These are phyloP conservation scores for Acanthopagrus latus DNA, from an alignment of 2,797 vertebrate species.

Conservation along the genomic window DNA sequence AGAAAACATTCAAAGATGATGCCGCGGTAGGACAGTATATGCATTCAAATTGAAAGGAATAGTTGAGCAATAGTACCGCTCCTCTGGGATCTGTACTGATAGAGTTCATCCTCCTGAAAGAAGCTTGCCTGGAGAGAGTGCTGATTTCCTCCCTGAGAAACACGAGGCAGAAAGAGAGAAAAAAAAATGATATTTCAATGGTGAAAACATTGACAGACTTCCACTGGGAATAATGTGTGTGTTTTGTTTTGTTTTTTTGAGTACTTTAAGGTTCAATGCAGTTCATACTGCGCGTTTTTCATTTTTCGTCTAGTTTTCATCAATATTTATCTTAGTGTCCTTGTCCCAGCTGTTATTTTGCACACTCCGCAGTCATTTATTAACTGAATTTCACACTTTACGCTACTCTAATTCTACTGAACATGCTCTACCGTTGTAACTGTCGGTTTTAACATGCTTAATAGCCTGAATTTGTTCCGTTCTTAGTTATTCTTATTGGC, in stretches of 20 bases:
- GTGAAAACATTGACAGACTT: neutral
- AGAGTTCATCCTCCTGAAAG: slow-evolving; percentile 85
- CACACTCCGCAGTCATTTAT: slow-evolving; percentile 4
- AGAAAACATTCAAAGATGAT: slow-evolving; percentile 4
- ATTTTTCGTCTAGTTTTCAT: neutral
- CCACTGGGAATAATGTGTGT: neutral
- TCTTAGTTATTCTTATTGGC: neutral
- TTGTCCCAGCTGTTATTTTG: neutral
- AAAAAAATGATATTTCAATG: neutral
- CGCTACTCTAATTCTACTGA: slow-evolving; percentile 13
- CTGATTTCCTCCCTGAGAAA: slow-evolving; percentile 83
- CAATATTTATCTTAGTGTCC: neutral
- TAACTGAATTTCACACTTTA: slow-evolving; percentile 9
- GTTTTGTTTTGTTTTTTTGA: neutral
- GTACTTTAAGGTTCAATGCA: neutral
- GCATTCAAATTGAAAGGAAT: slow-evolving; percentile 14
- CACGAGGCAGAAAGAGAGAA: neutral
- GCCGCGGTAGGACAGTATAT: neutral
- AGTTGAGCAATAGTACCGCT: slow-evolving; percentile 58
- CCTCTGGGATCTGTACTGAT: slow-evolving; percentile 80
- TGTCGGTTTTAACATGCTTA: slow-evolving; percentile 16
- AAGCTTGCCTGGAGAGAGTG: slow-evolving; percentile 86
- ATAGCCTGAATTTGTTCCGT: slow-evolving; percentile 12
- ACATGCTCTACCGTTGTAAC: slow-evolving; percentile 6
- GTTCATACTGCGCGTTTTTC: neutral